Conservation (phyloP, 2,113 vertebrate genomes). For the Apeltes quadracus region DNA sequence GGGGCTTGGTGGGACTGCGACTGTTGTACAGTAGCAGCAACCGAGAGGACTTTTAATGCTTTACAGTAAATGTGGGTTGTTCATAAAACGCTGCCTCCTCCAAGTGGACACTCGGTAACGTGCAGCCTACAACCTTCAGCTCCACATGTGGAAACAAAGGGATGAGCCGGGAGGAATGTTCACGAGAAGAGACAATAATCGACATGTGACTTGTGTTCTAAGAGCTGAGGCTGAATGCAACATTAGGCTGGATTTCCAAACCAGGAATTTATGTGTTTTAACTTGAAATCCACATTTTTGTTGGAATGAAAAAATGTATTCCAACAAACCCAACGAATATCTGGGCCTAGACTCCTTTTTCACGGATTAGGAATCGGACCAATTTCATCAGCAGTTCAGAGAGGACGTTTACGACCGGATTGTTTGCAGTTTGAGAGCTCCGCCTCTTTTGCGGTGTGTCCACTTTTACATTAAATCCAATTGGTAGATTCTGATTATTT, state of each 20-base stretch:
- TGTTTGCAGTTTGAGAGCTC: background rate
- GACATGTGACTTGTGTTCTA: too few relatives aligned
- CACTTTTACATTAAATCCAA: background rate
- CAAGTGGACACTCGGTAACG: background rate
- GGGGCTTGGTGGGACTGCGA: background rate
- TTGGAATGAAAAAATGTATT: background rate
- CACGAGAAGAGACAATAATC: background rate
- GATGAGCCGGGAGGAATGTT: background rate
- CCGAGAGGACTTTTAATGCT: background rate
- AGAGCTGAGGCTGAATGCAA: background rate
- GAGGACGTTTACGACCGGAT: background rate
- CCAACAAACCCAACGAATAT: background rate
- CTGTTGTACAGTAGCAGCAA: background rate
- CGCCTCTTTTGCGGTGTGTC: background rate
- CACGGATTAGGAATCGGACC: too few relatives aligned
- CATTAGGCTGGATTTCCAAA: background rate
- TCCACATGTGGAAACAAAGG: background rate
- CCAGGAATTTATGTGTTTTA: background rate
- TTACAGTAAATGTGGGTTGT: conserved; percentile 9
- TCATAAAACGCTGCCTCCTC: background rate
- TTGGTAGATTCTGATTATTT: background rate
- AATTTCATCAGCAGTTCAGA: too few relatives aligned
- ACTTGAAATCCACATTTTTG: background rate
- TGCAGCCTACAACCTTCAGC: background rate
- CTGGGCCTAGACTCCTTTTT: background rate